Conservation (phyloP, 2,113 vertebrate genomes). For the Clinocottus analis region DNA sequence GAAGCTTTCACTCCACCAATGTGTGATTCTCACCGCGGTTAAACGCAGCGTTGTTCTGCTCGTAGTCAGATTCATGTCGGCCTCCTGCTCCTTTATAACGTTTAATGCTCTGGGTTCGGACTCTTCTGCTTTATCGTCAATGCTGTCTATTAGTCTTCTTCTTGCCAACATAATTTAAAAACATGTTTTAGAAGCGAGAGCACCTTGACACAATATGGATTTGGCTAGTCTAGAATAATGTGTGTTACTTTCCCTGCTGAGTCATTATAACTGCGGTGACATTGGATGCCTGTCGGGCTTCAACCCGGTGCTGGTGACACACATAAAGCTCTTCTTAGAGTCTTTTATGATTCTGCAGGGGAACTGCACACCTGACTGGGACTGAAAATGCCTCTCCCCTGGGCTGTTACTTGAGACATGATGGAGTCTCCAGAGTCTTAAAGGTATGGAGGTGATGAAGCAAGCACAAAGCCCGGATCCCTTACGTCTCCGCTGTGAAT, state of each 20-base stretch:
- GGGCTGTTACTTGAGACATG: constrained; percentile 72
- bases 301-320: constrained; percentile 35
- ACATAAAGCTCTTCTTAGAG: constrained; percentile 5
- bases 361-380: constrained; percentile 46
- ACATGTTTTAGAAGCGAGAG: constrained; percentile 16
- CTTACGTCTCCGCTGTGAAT: constrained; percentile 48
- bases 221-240: constrained; percentile 4
- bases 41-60: constrained; percentile 42
- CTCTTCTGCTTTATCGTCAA: background rate
- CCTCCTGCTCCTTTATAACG: constrained; percentile 7
- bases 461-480: constrained; percentile 74
- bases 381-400: constrained; percentile 58
- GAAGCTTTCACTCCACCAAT: constrained; percentile 34
- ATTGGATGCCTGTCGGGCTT: constrained; percentile 26
- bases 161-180: background rate
- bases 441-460: constrained; percentile 75
- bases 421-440: constrained; percentile 68
- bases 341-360: constrained; percentile 36
- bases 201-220: constrained; percentile 9
- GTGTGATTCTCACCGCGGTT: constrained; percentile 50
- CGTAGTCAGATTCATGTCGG: background rate
- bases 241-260: constrained; percentile 25
- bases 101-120: constrained; percentile 8
- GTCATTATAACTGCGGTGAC: constrained; percentile 43
- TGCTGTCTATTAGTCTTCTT: background rate